These are phyloP conservation scores for Turritopsis dohrnii DNA, from an alignment of 30 jellyfish, hydroid and myxozoan genomes.

Conservation along the genomic window DNA sequence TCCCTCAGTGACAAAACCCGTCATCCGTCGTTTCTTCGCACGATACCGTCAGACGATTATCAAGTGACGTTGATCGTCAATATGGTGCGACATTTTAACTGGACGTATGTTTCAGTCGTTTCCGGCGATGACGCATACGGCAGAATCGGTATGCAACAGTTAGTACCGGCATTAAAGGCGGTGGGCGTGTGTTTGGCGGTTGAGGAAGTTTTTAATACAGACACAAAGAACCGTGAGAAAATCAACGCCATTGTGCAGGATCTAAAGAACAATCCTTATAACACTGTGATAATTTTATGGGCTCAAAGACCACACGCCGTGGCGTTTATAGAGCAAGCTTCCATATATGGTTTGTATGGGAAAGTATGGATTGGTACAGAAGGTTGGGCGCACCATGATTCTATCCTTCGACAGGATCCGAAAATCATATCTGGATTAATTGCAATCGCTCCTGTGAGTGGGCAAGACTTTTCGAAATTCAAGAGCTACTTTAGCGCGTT, in stretches of 20 bases:
- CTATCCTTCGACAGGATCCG: slow-evolving; percentile 29
- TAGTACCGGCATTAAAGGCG: slow-evolving; percentile 5
- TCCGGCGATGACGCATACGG: slow-evolving; percentile 35
- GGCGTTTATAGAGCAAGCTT: slow-evolving; percentile 16
- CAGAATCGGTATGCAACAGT: background rate
- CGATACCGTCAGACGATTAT: slow-evolving; percentile 25
- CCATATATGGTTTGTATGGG: background rate
- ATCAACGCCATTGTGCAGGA: slow-evolving; percentile 24
- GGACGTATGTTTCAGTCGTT: slow-evolving; percentile 25
- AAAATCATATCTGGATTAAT: slow-evolving; percentile 40
- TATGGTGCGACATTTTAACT: slow-evolving; percentile 19
- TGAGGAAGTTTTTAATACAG: slow-evolving; percentile 4
- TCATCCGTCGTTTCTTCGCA: slow-evolving; percentile 27
- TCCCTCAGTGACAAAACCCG: slow-evolving; percentile 17
- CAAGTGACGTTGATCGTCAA: slow-evolving; percentile 9
- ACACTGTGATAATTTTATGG: slow-evolving; percentile 21
- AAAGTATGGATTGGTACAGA: slow-evolving; percentile 31
- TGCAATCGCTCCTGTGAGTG: slow-evolving; percentile 45
- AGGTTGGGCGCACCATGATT: slow-evolving; percentile 33
- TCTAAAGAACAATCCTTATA: slow-evolving; percentile 7
- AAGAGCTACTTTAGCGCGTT: slow-evolving; percentile 32
- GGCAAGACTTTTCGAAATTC: slow-evolving; percentile 24
- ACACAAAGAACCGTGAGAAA: slow-evolving; percentile 10
- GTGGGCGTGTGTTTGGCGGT: slow-evolving; percentile 22
- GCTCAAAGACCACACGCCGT: slow-evolving; percentile 17